These are phyloP conservation scores for Dromococcyx pavoninus DNA, from an alignment of 2,797 vertebrate species.

Conservation along the genomic window DNA sequence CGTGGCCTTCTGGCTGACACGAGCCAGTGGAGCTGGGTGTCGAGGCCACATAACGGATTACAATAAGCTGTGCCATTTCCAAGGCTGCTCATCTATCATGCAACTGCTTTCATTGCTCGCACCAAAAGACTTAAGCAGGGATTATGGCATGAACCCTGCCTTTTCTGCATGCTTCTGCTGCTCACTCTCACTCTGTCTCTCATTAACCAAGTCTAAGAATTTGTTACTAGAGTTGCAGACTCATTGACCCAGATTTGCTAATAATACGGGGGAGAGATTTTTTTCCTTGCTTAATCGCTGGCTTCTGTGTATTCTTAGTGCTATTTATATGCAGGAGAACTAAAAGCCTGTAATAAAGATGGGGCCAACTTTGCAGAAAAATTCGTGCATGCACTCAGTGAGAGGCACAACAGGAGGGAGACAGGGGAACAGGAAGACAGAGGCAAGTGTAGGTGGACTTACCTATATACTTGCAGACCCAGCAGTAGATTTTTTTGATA, in stretches of 20 bases:
- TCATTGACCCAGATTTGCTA: slow-evolving; percentile 47
- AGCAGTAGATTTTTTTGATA: background rate
- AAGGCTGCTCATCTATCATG: slow-evolving; percentile 34
- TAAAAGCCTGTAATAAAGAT: slow-evolving; percentile 32
- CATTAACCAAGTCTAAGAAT: slow-evolving; percentile 50
- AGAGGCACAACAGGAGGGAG: background rate
- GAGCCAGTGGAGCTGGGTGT: background rate
- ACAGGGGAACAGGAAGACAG: background rate
- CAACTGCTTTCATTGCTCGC: background rate
- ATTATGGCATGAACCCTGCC: background rate
- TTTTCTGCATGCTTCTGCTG: background rate
- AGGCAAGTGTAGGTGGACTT: background rate
- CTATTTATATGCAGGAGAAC: slow-evolving; percentile 50
- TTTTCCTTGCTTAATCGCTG: background rate
- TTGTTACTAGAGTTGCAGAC: slow-evolving; percentile 50
- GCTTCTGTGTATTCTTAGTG: slow-evolving; percentile 21
- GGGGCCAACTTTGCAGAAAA: slow-evolving; percentile 4
- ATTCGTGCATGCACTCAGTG: background rate
- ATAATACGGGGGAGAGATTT: slow-evolving; percentile 22
- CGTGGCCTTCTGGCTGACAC: background rate
- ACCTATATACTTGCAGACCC: background rate
- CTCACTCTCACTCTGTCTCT: background rate
- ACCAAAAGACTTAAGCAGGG: background rate
- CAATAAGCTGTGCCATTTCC: background rate
- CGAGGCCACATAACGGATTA: background rate